These are phyloP conservation scores for Xiphophorus couchianus DNA, from an alignment of 2,113 vertebrate genomes.

Conservation along the genomic window DNA sequence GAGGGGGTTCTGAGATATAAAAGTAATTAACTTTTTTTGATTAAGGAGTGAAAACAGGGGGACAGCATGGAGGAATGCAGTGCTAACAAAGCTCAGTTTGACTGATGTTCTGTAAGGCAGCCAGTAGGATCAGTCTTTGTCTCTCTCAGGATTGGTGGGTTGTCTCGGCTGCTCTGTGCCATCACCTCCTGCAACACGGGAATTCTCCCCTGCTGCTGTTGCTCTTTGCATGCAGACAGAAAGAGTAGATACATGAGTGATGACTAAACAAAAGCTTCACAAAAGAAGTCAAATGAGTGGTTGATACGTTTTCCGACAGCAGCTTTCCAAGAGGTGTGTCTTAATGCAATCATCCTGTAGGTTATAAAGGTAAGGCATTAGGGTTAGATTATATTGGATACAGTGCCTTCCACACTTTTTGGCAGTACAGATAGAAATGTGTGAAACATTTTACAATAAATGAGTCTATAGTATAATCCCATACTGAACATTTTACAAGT, in stretches of 20 bases:
- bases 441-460: not conserved
- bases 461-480: not conserved
- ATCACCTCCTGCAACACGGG: slow-evolving; percentile 68
- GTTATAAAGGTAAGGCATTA: not conserved
- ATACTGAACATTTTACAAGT: not conserved
- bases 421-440: not conserved
- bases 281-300: slow-evolving; percentile 39
- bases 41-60: slow-evolving; percentile 19
- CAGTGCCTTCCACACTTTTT: not conserved
- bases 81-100: slow-evolving; percentile 67
- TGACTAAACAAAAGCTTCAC: slow-evolving; percentile 57
- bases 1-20: not conserved
- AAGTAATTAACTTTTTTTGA: slow-evolving; percentile 36
- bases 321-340: slow-evolving; percentile 9
- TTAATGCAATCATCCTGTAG: not conserved
- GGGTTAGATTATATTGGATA: not conserved
- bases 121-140: slow-evolving; percentile 73
- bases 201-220: slow-evolving; percentile 66
- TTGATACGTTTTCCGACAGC: slow-evolving; percentile 46
- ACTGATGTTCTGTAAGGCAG: slow-evolving; percentile 76
- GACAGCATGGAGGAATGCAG: slow-evolving; percentile 62
- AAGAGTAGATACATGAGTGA: slow-evolving; percentile 54
- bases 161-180: slow-evolving; percentile 62
- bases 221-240: slow-evolving; percentile 42
- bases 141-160: slow-evolving; percentile 65